Base-by-base conservation (phyloP, 1,140 invertebrate genomes). In the Notospermus geniculatus region DNA sequence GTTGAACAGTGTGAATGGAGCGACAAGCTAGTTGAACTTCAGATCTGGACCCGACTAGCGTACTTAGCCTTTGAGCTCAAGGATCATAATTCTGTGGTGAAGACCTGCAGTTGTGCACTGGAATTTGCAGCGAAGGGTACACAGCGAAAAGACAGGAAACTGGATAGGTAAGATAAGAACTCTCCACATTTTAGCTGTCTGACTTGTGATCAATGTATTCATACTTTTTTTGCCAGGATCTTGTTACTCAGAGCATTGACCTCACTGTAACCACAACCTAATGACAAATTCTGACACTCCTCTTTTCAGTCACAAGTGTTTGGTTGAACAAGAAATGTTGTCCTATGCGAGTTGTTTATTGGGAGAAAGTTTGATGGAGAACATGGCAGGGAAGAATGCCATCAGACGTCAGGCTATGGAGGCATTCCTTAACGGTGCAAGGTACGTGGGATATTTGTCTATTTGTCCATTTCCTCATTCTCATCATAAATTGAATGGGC, bases 1-100 rank as follows among this genome's bases (percentile, higher is more conserved):
- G 68, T 79, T 30, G 74, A 76, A 45, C 66, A 69, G 9, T 70
- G 70, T 54, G 63, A 63, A 11, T 82, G 79, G 79, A 60, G 71
- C 45, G 80, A 82, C 45, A 72, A 73, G 54, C 72, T 82, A 64
- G 67, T 82, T 19, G 78, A 80, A 59, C 71, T 82, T 13, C 75
- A 78, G 65, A 53, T 82, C 28, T 81, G 78, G 76, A 70, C 74
- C 9, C 60, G 72, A 27, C 64, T 82, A 9, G 73, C 74, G 17
- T 68, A 58, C 36, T 56, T 77, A 54, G 71, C 79, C 1, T 72
- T 65, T 59, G 62, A 71, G 23, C 58, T 60, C 17, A 73, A 73
- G 56, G 62, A 72, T 19, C 77, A 77, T 59, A 61, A 66, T 17
- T 60, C 75, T 27, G 73, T 80, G 7, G 57, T 75, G 13, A 53